Conservation (phyloP, 1,140 invertebrate species). For the Drosophila chauvacae region DNA sequence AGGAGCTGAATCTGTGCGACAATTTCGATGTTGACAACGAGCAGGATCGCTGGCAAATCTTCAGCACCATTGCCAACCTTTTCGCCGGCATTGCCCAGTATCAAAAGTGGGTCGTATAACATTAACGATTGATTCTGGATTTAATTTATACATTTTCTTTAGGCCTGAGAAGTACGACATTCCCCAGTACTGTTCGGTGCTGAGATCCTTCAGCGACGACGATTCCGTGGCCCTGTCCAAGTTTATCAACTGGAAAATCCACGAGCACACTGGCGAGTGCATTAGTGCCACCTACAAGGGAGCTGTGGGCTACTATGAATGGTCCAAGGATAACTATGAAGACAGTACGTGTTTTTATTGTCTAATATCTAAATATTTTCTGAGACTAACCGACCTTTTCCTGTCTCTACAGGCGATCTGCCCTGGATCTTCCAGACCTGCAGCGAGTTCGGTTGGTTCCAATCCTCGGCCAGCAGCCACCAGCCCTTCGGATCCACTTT, state of each 20-base stretch:
- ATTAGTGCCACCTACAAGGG: constrained; percentile 54
- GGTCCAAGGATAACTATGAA: constrained; percentile 57
- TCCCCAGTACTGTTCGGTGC: constrained; percentile 46
- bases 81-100: constrained; percentile 77
- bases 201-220: constrained; percentile 57
- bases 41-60: constrained; percentile 74
- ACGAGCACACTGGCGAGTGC: constrained; percentile 39
- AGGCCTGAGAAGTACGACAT: constrained; percentile 55
- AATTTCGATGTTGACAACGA: constrained; percentile 63
- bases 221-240: constrained; percentile 66
- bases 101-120: constrained; percentile 52
- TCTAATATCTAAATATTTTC: neutral
- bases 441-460: constrained; percentile 90
- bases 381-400: neutral
- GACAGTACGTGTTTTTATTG: constrained; percentile 47
- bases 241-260: constrained; percentile 51
- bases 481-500: constrained; percentile 88
- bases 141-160: neutral
- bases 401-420: constrained; percentile 34
- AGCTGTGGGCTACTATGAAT: constrained; percentile 58
- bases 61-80: constrained; percentile 74
- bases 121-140: neutral
- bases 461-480: constrained; percentile 86
- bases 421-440: constrained; percentile 90
- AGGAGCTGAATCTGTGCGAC: constrained; percentile 79